phyloP scores from a whole-genome alignment of 2,113 vertebrate species.

The Nycticryphes semicollaris region DNA sequence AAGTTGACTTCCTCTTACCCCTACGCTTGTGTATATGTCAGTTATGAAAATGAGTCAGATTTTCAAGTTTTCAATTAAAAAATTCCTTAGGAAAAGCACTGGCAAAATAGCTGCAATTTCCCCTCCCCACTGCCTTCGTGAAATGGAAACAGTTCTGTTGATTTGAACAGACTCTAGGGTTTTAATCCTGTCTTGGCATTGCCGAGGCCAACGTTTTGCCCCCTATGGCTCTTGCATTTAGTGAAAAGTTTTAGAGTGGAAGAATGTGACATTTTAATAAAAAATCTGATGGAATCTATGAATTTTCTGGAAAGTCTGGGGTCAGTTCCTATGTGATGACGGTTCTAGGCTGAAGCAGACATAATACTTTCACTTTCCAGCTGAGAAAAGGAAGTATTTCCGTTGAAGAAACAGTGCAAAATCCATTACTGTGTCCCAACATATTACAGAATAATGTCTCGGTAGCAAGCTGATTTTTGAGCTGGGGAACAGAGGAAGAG shows the following conservation, averaged over 20 bases:
- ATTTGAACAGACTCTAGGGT: not conserved
- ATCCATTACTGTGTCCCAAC: not conserved
- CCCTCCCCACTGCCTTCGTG: not conserved
- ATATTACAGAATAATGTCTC: not conserved
- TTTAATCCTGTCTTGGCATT: not conserved
- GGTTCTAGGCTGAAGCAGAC: conserved; percentile 1
- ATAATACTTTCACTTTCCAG: conserved; percentile 10
- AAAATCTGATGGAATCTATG: conserved; percentile 11
- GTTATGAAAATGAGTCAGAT: conserved; percentile 30
- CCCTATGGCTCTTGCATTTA: not conserved
- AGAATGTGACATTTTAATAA: conserved; percentile 18
- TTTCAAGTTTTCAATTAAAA: conserved; percentile 18
- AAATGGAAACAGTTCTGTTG: not conserved
- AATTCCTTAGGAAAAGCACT: not conserved
- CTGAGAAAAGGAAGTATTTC: not conserved
- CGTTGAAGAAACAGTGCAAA: not conserved
- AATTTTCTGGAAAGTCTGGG: conserved; percentile 16
- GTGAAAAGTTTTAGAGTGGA: conserved; percentile 11
- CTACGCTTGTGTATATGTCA: not conserved
- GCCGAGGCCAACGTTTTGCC: not conserved
- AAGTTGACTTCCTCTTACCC: conserved; percentile 8
- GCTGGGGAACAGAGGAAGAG: not conserved
- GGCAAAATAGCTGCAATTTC: not conserved
- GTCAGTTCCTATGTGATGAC: conserved; percentile 19
- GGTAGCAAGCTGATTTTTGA: not conserved